Percentiles rank a stretch among this genome's conserved stretches.
Evolutionary conservation across 2,888 invertebrate species (phyloP).

Genomic region (Syrista parreyssii): DNA sequence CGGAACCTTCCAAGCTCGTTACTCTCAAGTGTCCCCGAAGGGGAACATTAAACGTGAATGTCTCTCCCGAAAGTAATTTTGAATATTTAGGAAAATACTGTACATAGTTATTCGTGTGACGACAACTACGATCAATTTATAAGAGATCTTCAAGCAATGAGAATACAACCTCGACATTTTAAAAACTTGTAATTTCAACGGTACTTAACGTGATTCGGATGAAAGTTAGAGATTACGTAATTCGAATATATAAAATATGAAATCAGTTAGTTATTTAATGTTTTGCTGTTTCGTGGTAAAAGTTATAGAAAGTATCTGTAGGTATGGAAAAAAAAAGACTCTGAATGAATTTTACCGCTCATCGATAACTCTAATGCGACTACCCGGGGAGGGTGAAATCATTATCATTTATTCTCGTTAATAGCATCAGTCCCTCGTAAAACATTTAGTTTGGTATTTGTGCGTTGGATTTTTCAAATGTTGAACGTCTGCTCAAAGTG

Average conservation of each 20-base stretch:
- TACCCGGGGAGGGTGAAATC: not conserved
- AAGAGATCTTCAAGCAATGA: not conserved
- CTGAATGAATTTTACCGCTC: not conserved
- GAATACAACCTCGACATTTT: not conserved
- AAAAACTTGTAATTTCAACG: not conserved
- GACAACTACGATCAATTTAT: not conserved
- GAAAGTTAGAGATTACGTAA: not conserved
- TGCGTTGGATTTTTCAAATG: not conserved
- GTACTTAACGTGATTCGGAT: not conserved
- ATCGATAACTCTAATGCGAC: not conserved
- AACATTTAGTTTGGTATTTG: not conserved
- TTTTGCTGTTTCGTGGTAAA: not conserved
- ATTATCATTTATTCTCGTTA: constrained; percentile 1
- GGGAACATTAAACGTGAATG: not conserved
- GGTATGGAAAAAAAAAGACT: not conserved
- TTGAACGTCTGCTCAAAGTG: not conserved
- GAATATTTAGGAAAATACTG: not conserved
- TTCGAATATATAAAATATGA: not conserved
- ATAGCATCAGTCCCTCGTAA: constrained; percentile 1
- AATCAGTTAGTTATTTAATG: not conserved
- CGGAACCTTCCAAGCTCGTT: not conserved
- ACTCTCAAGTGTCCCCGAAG: not conserved
- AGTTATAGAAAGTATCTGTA: not conserved
- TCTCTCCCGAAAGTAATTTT: not conserved
- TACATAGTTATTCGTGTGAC: not conserved